Conservation (phyloP, 2,113 vertebrate genomes). For the chimpanzee (Pan troglodytes) region DNA sequence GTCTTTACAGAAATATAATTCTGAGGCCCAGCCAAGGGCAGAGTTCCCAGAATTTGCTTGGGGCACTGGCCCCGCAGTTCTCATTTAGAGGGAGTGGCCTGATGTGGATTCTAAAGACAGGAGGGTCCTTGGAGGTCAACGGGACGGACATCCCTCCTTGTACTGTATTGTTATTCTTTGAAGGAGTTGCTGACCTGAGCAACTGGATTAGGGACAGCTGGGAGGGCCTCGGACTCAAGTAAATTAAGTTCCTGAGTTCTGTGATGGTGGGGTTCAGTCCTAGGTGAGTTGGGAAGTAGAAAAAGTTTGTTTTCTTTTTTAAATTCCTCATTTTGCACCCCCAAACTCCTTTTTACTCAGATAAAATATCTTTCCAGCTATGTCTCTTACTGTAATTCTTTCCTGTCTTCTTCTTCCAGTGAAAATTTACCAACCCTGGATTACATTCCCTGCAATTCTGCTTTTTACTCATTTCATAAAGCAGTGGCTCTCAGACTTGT, state of each 20-base stretch:
- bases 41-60: background rate
- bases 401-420: background rate
- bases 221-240: background rate
- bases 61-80: background rate
- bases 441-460: background rate
- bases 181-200: background rate
- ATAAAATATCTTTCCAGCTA: background rate
- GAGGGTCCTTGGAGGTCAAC: background rate
- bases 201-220: background rate
- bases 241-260: background rate
- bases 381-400: background rate
- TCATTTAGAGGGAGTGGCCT: background rate
- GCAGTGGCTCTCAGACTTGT: background rate
- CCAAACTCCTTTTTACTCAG: background rate
- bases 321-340: background rate
- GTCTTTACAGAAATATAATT: background rate
- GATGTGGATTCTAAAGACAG: background rate
- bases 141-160: background rate
- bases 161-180: background rate
- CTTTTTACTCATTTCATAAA: background rate
- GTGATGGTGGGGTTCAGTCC: background rate
- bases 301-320: background rate
- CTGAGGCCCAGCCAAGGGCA: background rate
- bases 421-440: too few relatives aligned
- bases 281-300: background rate